Base-by-base conservation (phyloP, 1,140 invertebrate species). In the Leptinotarsa texana region DNA sequence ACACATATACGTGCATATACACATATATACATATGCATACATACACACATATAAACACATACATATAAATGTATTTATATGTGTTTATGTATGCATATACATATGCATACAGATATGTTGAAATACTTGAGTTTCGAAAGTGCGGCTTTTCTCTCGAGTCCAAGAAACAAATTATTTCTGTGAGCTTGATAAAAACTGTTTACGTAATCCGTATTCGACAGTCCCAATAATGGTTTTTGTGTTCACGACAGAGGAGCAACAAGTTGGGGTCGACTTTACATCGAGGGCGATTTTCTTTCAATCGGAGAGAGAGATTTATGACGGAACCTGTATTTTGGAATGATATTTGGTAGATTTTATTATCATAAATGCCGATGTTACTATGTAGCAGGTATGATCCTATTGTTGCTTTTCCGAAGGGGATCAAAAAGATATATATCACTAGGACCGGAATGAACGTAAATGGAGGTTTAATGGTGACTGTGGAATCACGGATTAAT, bases 381-480 rank as follows among this genome's bases (percentile, higher is more conserved):
- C 51, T 57, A 17, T 57, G 51, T 57, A 57, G 51, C 51, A 57
- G 51, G 51, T 57, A 57, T 57, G 51, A 17, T 57, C 13, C 51
- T 18, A 57, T 57, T 57, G 51, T 57, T 18, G 6, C 3, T 42
- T 33, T 42, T 42, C 33, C 8, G 33, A 42, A 42, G 8, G 33
- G n/a, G n/a, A 57, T 57, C 13, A 57, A 57, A 57, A 57, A 57
- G 51, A n/a, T 57, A 57, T 57, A 57, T 57, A 57, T 57, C 51
- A 57, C 51, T 11, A 57, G n/a, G n/a, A 57, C 51, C 1, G 3
- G 51, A 18, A 42, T 42, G 2, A 42, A 57, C 15, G 3, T 57
- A n/a, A 15, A 57, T 57, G 51, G 51, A 57, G 17, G 51, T 57
- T 57, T 57, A 57, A 0, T 15, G 51, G 17, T 5, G n/a, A 15